phyloP scores from a whole-genome alignment of 1,140 invertebrate genomes.

The Brachionus rubens region DNA sequence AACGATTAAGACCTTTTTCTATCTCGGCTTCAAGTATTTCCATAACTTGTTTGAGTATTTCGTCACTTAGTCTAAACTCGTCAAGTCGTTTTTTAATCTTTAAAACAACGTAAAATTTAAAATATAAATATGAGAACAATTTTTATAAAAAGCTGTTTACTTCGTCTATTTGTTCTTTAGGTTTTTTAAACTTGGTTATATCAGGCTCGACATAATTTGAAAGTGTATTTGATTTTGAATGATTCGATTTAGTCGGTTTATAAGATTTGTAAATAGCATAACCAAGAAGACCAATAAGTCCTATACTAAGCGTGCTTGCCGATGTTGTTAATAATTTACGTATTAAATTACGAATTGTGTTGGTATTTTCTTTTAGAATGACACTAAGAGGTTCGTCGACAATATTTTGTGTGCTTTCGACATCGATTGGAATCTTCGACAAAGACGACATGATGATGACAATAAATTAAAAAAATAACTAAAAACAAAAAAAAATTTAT shows the following conservation, averaged over 20 bases:
- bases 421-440: background rate
- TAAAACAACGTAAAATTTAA: constrained; percentile 36
- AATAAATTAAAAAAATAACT: background rate
- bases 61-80: constrained; percentile 76
- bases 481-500: too few relatives aligned
- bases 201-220: constrained; percentile 19
- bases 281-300: background rate
- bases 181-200: constrained; percentile 9
- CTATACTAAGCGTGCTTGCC: constrained; percentile 4
- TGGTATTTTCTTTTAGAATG: constrained; percentile 13
- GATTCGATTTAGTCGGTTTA: background rate
- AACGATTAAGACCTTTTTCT: constrained; percentile 72
- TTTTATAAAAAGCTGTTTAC: too few relatives aligned
- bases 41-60: constrained; percentile 75
- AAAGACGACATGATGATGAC: background rate
- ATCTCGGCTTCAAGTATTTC: constrained; percentile 72
- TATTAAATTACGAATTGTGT: constrained; percentile 1
- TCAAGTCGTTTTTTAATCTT: constrained; percentile 84
- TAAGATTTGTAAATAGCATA: constrained; percentile 1
- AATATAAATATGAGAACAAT: constrained; percentile 49
- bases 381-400: background rate
- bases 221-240: background rate
- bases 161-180: constrained; percentile 31
- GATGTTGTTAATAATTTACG: constrained; percentile 13
- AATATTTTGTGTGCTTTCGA: background rate